These are phyloP conservation scores for Pangasianodon gigas DNA, from an alignment of 2,113 vertebrate species.

Conservation along the genomic window DNA sequence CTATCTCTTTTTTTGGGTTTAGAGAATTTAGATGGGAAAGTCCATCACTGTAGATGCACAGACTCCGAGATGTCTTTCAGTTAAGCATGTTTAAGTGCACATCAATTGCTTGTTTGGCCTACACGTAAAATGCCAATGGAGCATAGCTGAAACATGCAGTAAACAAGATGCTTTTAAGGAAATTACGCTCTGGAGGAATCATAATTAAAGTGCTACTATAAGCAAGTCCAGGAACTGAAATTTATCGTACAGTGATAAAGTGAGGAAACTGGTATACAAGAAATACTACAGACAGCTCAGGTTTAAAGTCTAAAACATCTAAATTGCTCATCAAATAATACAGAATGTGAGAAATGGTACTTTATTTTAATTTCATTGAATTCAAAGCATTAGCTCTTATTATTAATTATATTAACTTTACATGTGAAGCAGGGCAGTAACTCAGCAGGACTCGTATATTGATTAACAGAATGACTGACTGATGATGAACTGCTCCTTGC, in stretches of 20 bases:
- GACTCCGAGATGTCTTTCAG: not conserved
- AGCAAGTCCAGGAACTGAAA: constrained; percentile 38
- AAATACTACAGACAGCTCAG: constrained; percentile 4
- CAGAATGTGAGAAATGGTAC: not conserved
- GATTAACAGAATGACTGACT: constrained; percentile 16
- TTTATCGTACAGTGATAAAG: constrained; percentile 14
- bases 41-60: not conserved
- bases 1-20: not conserved
- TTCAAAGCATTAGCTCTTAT: not conserved
- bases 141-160: constrained; percentile 32
- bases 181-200: constrained; percentile 44
- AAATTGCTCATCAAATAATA: not conserved
- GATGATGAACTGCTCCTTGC: constrained; percentile 20
- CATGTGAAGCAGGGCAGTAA: not conserved
- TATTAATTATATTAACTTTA: constrained; percentile 13
- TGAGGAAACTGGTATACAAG: constrained; percentile 6
- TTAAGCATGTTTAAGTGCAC: constrained; percentile 8
- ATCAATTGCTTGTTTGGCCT: constrained; percentile 23
- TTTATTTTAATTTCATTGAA: not conserved
- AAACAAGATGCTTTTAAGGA: constrained; percentile 57
- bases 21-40: not conserved
- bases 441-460: constrained; percentile 17
- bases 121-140: constrained; percentile 25
- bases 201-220: constrained; percentile 45
- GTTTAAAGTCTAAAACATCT: not conserved